phyloP scores from a whole-genome alignment of 1,140 invertebrate genomes.

The Heterodera carotae region DNA sequence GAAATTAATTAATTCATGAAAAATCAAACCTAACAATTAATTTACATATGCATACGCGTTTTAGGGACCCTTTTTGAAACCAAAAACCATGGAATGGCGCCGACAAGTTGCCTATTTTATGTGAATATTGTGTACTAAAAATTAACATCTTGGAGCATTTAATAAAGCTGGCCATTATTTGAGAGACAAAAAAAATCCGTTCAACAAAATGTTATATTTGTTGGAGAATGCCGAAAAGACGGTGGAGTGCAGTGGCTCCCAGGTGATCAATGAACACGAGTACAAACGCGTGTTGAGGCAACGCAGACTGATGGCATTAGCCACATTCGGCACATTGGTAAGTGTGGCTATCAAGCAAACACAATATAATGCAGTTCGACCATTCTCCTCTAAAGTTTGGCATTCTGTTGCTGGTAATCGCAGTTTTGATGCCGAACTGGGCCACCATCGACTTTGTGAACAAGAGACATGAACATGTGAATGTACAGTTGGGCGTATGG shows the following conservation, averaged over 20 bases:
- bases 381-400: slow-evolving; percentile 28
- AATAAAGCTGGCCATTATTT: no score
- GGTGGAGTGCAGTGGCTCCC: slow-evolving; percentile 54
- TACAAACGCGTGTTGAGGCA: slow-evolving; percentile 54
- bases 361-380: not conserved
- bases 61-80: no score
- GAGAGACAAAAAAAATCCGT: not conserved
- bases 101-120: no score
- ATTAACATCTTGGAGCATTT: no score
- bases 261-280: slow-evolving; percentile 51
- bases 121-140: no score
- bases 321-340: slow-evolving; percentile 50
- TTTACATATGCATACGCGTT: no score
- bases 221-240: slow-evolving; percentile 31
- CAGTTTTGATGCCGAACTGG: slow-evolving; percentile 52
- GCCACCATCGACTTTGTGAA: slow-evolving; percentile 57
- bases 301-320: slow-evolving; percentile 51
- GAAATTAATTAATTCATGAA: no score
- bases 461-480: slow-evolving; percentile 50
- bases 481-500: slow-evolving; percentile 61
- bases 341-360: not conserved
- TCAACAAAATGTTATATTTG: slow-evolving; percentile 2
- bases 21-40: not conserved
- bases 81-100: no score
- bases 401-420: slow-evolving; percentile 45